Base-by-base conservation (phyloP, 2,797 vertebrate species). In the Furcifer pardalis region DNA sequence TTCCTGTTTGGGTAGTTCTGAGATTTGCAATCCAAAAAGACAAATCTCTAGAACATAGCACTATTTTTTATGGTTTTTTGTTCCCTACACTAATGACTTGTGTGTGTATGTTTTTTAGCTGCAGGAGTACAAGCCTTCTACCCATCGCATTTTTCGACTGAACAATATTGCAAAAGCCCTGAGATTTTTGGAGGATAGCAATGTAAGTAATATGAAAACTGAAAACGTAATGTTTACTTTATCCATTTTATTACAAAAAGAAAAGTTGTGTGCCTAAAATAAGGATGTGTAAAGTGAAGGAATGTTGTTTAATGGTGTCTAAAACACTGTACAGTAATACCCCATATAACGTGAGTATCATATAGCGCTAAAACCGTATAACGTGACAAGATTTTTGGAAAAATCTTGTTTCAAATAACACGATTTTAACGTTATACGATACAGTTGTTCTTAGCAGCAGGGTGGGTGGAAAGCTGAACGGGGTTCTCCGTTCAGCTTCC, bases 91-190 rank as follows among this genome's bases (percentile, higher is more conserved):
- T 37, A 35, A 68, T 35, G 32, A 68, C 21, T 68, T 7, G 37
- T 68, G 15, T 56, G 90, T 87, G 79, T 89, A 92, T 37, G 78
- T 76, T 88, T 94, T 27, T 52, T 93, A 99, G 98, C 97, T 99
- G 88, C 98, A 99, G 0, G 97, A 97, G 25, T 99, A 98, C 94
- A 99, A 98, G 91, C 97, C 96, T 81, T 99, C 98, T 5, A 96
- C 97, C 7, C 98, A 99, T 94, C 98, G 98, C 60, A 99, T 99
- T 92, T 99, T 99, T 93, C 96, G 97, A 89, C 95, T 99, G 90
- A 99, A 99, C 96, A 99, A 99, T 95, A 99, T 99, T 17, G 98
- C 98, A 2, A 98, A 98, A 93, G 98, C 98, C 5, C 95, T 99
- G 74, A 96, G 97, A 32, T 99, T 99, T 93, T 93, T 99, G 93